Percentiles rank a stretch among this genome's conserved stretches.
These are phyloP conservation scores for Bombus pyrosoma DNA, from an alignment of 1,140 invertebrate genomes.

Conservation along the genomic window DNA sequence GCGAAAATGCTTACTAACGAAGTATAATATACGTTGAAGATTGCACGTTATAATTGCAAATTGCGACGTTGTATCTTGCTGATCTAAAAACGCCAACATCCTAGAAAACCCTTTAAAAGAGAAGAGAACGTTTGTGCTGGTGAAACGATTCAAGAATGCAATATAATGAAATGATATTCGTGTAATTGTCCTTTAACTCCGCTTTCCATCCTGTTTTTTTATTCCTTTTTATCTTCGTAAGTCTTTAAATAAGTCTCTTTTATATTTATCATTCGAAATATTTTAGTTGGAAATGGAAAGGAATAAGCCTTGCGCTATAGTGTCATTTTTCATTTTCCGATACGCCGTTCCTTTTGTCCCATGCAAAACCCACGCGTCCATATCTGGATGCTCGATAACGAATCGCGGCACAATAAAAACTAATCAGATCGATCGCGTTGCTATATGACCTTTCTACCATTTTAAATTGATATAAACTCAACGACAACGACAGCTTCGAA, in stretches of 20 bases:
- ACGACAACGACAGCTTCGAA: too few relatives aligned
- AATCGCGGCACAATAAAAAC: constrained; percentile 21
- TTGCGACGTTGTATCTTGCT: neutral
- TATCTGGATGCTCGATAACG: neutral
- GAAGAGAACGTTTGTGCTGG: too few relatives aligned
- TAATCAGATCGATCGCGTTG: constrained; percentile 20
- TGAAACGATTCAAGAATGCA: neutral
- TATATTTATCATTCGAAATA: neutral
- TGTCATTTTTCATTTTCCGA: neutral
- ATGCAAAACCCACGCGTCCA: neutral
- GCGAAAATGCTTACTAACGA: neutral
- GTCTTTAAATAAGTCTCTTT: neutral
- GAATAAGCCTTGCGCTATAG: neutral
- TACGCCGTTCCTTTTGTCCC: constrained; percentile 10
- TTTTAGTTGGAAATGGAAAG: neutral
- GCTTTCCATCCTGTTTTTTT: neutral
- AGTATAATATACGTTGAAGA: neutral
- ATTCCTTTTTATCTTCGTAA: neutral
- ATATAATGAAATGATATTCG: neutral
- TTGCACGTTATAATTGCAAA: constrained; percentile 24
- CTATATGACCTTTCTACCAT: neutral
- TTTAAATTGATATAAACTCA: neutral
- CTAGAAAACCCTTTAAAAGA: neutral
- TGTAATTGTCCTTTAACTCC: too few relatives aligned
- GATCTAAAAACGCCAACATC: neutral